These are phyloP conservation scores for Exocentrus adspersus DNA, from an alignment of 2,888 invertebrate species.

Conservation along the genomic window DNA sequence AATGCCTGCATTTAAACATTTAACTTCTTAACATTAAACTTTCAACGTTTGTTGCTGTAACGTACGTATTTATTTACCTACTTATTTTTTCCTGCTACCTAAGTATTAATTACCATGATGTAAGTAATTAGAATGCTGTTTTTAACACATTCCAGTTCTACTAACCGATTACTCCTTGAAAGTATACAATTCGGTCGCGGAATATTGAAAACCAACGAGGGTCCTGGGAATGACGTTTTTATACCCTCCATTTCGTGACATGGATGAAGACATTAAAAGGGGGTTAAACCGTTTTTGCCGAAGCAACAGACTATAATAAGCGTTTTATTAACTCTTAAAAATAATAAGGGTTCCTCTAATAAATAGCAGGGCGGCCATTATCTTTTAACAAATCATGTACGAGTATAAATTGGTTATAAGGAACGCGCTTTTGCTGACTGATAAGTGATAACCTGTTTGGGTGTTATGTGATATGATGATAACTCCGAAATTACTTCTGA, in stretches of 20 bases:
- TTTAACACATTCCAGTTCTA: too few relatives aligned
- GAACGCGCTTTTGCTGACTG: neutral
- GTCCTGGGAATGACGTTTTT: neutral
- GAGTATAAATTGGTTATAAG: neutral
- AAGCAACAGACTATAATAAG: neutral
- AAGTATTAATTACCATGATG: too few relatives aligned
- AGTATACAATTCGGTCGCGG: neutral
- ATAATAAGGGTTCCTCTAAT: slow-evolving; percentile 9
- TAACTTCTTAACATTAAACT: too few relatives aligned
- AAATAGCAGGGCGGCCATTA: neutral
- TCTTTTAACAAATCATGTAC: neutral
- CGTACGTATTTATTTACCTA: too few relatives aligned
- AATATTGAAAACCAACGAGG: neutral
- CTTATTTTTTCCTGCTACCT: too few relatives aligned
- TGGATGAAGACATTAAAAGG: slow-evolving; percentile 2
- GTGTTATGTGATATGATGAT: too few relatives aligned
- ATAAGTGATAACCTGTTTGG: too few relatives aligned
- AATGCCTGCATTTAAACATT: too few relatives aligned
- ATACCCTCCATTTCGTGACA: neutral
- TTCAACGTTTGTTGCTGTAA: too few relatives aligned
- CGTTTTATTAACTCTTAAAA: slow-evolving; percentile 12
- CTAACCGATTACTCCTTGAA: neutral
- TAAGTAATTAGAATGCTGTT: too few relatives aligned
- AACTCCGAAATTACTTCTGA: too few relatives aligned
- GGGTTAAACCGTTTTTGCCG: slow-evolving; percentile 4